A percentile compares a stretch with the other conserved stretches of the same genome.
Evolutionary conservation across 2,888 invertebrate genomes (phyloP).

Genomic region (Xylota sylvarum): DNA sequence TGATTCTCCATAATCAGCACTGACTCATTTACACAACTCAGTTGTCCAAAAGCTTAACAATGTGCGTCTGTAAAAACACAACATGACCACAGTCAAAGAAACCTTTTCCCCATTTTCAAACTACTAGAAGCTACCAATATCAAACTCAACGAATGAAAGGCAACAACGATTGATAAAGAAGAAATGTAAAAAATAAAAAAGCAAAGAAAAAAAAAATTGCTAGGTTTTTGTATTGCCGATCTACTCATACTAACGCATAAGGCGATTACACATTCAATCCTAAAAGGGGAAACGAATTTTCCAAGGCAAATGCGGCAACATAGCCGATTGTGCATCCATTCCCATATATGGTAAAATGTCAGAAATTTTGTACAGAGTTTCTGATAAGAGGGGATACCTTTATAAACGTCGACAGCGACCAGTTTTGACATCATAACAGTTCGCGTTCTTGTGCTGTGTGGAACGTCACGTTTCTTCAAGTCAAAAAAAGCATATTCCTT

Average conservation of each 20-base stretch:
- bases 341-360: conserved; percentile 85
- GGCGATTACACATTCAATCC: conserved; percentile 47
- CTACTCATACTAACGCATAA: conserved; percentile 28
- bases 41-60: conserved; percentile 32
- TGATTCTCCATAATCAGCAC: conserved; percentile 74
- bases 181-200: conserved; percentile 30
- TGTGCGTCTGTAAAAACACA: conserved; percentile 27
- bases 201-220: conserved; percentile 35
- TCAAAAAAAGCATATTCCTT: conserved; percentile 71
- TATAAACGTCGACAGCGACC: conserved; percentile 83
- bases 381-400: conserved; percentile 83
- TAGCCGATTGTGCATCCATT: conserved; percentile 79
- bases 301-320: conserved; percentile 76
- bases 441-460: conserved; percentile 84
- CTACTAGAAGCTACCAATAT: conserved; percentile 6
- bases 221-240: conserved; percentile 4
- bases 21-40: conserved; percentile 69
- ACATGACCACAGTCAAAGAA: conserved; percentile 50
- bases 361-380: conserved; percentile 81
- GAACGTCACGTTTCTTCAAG: conserved; percentile 78
- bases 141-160: conserved; percentile 49
- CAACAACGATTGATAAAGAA: conserved; percentile 24
- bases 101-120: conserved; percentile 49
- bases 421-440: conserved; percentile 84
- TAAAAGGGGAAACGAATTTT: conserved; percentile 74